Percentiles rank a stretch among this genome's conserved stretches.
phyloP scores from a whole-genome alignment of 2,113 vertebrate genomes.

The Gobiocypris rarus region DNA sequence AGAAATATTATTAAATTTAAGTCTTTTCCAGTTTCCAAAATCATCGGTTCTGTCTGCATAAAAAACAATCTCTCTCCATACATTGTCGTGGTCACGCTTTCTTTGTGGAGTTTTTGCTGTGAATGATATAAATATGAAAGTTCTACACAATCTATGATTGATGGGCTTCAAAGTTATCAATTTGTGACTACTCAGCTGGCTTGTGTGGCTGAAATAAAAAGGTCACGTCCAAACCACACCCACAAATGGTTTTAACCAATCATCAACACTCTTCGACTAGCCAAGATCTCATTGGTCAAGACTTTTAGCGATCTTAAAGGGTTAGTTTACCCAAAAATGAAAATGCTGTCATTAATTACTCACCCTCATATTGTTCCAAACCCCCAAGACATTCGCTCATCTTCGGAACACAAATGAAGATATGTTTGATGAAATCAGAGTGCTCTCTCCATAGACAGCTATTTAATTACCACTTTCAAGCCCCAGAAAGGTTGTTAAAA shows the following conservation, averaged over 20 bases:
- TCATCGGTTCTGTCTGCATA: background rate
- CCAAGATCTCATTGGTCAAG: background rate
- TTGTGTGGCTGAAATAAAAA: background rate
- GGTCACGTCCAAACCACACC: background rate
- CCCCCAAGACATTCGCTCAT: too few relatives aligned
- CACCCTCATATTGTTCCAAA: too few relatives aligned
- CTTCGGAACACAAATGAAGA: too few relatives aligned
- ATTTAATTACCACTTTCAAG: too few relatives aligned
- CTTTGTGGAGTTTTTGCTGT: background rate
- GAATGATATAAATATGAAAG: background rate
- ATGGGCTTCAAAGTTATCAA: too few relatives aligned
- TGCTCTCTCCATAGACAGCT: too few relatives aligned
- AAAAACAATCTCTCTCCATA: background rate
- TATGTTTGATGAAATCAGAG: too few relatives aligned
- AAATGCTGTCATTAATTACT: too few relatives aligned
- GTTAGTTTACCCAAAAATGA: too few relatives aligned
- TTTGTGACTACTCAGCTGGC: too few relatives aligned
- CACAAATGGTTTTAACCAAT: background rate
- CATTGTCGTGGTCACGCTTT: background rate
- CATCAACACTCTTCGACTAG: background rate
- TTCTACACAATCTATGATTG: background rate
- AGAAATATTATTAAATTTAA: background rate
- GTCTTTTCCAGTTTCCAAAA: background rate
- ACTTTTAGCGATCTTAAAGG: background rate
- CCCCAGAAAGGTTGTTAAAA: too few relatives aligned